Percentiles rank a stretch among this genome's conserved stretches.
phyloP scores from a whole-genome alignment of 2,888 invertebrate species.

The Drosophila ustulata region DNA sequence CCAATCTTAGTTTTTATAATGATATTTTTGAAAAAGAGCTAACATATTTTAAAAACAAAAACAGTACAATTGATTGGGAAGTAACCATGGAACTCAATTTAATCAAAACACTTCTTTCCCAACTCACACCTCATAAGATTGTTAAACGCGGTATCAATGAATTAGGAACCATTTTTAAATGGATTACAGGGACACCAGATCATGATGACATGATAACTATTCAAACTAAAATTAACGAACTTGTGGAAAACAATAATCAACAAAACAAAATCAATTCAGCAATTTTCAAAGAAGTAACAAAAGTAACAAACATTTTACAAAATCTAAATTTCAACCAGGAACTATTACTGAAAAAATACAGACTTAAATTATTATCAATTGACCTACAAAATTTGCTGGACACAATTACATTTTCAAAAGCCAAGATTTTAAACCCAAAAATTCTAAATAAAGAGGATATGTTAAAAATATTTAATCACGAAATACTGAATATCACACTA shows the following conservation, averaged over 20 bases:
- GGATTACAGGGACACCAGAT: neutral
- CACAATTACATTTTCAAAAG: too few relatives aligned
- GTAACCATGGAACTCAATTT: neutral
- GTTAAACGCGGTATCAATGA: too few relatives aligned
- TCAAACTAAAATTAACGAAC: neutral
- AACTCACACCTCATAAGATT: neutral
- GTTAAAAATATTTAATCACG: conserved; percentile 1
- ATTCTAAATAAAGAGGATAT: too few relatives aligned
- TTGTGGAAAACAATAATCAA: neutral
- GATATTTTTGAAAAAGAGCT: neutral
- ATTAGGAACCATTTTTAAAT: neutral
- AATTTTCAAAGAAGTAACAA: neutral
- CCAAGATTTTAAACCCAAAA: too few relatives aligned
- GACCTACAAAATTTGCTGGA: neutral
- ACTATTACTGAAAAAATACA: too few relatives aligned
- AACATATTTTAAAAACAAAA: neutral
- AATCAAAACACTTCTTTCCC: too few relatives aligned
- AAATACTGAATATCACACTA: conserved; percentile 13
- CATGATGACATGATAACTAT: neutral
- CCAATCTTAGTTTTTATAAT: neutral
- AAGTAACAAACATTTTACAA: neutral
- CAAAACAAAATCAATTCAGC: neutral
- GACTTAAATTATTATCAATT: too few relatives aligned
- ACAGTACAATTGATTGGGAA: neutral
- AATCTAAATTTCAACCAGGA: neutral